These are phyloP conservation scores for Cephalopachus bancanus DNA, from an alignment of 2,797 vertebrate genomes.

Conservation along the genomic window DNA sequence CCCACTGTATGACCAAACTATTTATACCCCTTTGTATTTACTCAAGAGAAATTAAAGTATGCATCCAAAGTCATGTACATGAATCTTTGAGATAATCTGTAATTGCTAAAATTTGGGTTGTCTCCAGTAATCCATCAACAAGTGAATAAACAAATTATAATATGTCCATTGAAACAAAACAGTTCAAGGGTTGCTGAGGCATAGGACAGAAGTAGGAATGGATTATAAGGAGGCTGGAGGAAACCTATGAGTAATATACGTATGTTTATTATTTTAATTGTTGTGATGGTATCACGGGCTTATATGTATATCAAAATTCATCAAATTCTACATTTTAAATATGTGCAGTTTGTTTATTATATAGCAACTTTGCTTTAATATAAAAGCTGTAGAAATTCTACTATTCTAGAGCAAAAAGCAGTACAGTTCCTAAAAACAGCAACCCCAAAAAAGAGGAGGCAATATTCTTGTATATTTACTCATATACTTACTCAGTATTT, in stretches of 20 bases:
- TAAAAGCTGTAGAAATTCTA: constrained; percentile 43
- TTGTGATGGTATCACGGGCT: neutral
- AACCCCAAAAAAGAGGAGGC: no score
- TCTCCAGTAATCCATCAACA: constrained; percentile 43
- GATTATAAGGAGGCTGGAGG: neutral
- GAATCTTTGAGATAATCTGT: neutral
- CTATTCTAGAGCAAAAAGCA: constrained; percentile 33
- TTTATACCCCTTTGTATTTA: neutral
- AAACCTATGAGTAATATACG: neutral
- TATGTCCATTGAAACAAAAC: neutral
- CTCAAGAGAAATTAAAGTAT: constrained; percentile 12
- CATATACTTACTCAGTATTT: constrained; percentile 8
- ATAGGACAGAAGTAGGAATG: neutral
- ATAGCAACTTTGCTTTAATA: constrained; percentile 13
- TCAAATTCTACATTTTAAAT: constrained; percentile 11
- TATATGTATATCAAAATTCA: neutral
- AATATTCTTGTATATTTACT: constrained; percentile 25
- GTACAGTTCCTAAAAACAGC: neutral
- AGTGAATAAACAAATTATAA: neutral
- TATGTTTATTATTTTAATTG: neutral
- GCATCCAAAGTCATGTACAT: neutral
- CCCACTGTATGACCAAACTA: neutral
- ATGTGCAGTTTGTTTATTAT: neutral
- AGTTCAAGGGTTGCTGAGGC: neutral
- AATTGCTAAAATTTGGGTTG: neutral